These are phyloP conservation scores for Brachypodius melanocephalos DNA, from an alignment of 2,113 vertebrate genomes.

Conservation along the genomic window DNA sequence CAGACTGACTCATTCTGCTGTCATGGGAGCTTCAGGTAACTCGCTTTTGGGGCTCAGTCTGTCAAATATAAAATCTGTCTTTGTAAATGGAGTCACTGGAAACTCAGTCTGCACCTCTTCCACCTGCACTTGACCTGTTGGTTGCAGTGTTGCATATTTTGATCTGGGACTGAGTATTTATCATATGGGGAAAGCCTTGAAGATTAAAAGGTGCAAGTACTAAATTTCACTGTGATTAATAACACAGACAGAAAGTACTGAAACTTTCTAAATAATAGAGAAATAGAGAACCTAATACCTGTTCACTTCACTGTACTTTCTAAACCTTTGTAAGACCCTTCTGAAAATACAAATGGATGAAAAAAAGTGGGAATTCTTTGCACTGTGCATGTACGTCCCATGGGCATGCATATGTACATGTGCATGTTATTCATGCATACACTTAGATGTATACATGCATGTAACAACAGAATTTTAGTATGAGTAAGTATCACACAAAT, in stretches of 20 bases:
- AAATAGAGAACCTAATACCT: background rate
- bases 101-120: background rate
- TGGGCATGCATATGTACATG: no score
- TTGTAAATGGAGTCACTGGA: background rate
- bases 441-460: background rate
- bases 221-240: background rate
- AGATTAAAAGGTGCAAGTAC: background rate
- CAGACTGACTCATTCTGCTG: background rate
- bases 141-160: background rate
- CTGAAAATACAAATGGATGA: background rate
- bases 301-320: background rate
- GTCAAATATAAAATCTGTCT: background rate
- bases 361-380: background rate
- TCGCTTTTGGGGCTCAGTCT: background rate
- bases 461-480: background rate
- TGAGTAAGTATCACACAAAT: background rate
- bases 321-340: background rate
- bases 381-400: fast-evolving
- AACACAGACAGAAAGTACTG: background rate
- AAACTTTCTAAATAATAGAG: background rate
- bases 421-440: background rate
- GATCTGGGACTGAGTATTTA: background rate
- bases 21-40: background rate
- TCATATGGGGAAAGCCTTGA: background rate
- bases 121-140: fast-evolving